These are phyloP conservation scores for Anolis sagrei DNA, from an alignment of 2,113 vertebrate genomes.

Conservation along the genomic window DNA sequence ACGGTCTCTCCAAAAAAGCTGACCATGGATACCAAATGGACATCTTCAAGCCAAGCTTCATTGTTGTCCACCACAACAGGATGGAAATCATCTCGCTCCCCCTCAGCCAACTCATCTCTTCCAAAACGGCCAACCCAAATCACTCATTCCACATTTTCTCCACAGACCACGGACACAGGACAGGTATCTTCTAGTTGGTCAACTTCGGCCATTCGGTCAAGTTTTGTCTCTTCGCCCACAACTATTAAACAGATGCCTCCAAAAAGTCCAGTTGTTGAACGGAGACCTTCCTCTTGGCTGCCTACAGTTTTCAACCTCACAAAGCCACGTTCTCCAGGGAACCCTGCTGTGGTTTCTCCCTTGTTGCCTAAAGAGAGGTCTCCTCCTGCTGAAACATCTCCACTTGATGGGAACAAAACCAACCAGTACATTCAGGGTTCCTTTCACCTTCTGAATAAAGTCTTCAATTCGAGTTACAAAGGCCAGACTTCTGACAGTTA, in stretches of 20 bases:
- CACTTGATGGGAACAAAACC: neutral
- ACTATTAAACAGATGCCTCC: neutral
- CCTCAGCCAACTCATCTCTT: neutral
- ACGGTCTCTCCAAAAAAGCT: too few species aligned
- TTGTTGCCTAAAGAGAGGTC: neutral
- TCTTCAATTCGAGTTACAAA: neutral
- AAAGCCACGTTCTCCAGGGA: too few species aligned
- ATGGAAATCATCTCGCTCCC: neutral
- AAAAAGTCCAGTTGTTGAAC: neutral
- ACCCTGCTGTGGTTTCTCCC: neutral
- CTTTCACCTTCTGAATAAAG: constrained; percentile 17
- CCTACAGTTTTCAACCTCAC: neutral
- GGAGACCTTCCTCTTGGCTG: neutral
- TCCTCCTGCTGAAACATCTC: neutral
- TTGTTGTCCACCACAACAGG: too few species aligned
- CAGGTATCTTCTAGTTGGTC: neutral
- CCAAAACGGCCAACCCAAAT: too few species aligned
- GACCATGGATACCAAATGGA: too few species aligned
- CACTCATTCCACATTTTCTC: neutral
- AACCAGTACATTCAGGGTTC: constrained; percentile 31
- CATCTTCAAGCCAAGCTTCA: too few species aligned
- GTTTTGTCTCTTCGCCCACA: neutral
- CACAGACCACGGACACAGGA: neutral
- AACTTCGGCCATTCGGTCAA: neutral
- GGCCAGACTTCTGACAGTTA: neutral